Percentiles rank a stretch among this genome's conserved stretches.
phyloP scores from a whole-genome alignment of 2,888 invertebrate genomes.

The Cheilosia variabilis region DNA sequence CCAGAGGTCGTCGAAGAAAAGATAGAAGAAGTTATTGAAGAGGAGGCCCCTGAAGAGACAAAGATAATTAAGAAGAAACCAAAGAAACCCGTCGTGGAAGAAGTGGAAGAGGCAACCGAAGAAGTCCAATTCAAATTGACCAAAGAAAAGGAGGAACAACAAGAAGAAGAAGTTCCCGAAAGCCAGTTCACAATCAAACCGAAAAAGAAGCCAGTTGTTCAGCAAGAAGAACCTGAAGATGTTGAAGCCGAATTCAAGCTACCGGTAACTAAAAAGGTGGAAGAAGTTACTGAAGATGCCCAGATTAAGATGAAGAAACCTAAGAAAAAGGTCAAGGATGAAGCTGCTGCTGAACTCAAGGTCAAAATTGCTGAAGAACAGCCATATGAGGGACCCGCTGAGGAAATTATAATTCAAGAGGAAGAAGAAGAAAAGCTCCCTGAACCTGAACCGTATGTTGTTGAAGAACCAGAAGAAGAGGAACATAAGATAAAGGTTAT shows the following conservation, averaged over 20 bases:
- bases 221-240: constrained; percentile 78
- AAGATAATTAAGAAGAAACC: constrained; percentile 68
- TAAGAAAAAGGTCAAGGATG: constrained; percentile 78
- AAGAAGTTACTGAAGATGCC: constrained; percentile 79
- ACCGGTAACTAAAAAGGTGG: constrained; percentile 77
- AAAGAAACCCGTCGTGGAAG: constrained; percentile 55
- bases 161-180: constrained; percentile 69
- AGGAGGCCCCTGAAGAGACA: constrained; percentile 37
- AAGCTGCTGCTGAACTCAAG: constrained; percentile 79
- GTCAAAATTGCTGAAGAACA: constrained; percentile 80
- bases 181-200: constrained; percentile 67
- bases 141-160: constrained; percentile 46
- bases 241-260: constrained; percentile 79
- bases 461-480: constrained; percentile 79
- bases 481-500: constrained; percentile 79
- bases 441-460: constrained; percentile 71
- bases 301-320: constrained; percentile 80
- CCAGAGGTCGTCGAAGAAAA: constrained; percentile 77
- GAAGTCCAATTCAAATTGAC: constrained; percentile 64
- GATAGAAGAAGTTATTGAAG: constrained; percentile 76
- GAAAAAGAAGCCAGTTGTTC: constrained; percentile 70
- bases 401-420: constrained; percentile 76
- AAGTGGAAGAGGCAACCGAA: constrained; percentile 73
- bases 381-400: constrained; percentile 76
- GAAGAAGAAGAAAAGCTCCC: constrained; percentile 65